phyloP scores from a whole-genome alignment of 2,888 invertebrate genomes.

The Pandemis heparana region DNA sequence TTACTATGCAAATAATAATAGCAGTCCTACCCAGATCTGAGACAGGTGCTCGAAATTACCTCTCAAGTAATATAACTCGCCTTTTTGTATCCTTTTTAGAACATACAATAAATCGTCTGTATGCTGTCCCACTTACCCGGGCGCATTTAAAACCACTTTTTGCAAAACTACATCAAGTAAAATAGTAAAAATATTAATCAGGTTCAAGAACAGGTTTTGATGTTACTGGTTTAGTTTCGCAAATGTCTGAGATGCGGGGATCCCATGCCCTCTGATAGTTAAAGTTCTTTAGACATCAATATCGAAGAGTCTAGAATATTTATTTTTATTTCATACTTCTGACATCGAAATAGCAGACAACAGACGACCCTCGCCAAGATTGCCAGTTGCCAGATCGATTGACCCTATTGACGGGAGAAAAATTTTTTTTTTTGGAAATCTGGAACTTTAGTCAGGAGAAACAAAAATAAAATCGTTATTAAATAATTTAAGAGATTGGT shows the following conservation, averaged over 20 bases:
- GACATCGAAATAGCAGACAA: neutral
- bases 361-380: no score
- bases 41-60: neutral
- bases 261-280: neutral
- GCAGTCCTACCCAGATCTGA: neutral
- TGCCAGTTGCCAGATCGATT: no score
- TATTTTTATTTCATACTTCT: neutral
- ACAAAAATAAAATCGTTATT: no score
- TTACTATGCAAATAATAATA: neutral
- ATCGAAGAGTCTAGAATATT: no score
- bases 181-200: conserved; percentile 11
- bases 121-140: conserved; percentile 17
- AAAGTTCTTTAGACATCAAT: neutral
- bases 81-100: conserved; percentile 10
- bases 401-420: no score
- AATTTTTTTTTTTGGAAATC: no score
- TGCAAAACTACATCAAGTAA: conserved; percentile 5
- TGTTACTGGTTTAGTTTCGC: neutral
- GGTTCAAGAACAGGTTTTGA: conserved; percentile 1
- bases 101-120: conserved; percentile 26
- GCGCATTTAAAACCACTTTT: conserved; percentile 30
- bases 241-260: neutral
- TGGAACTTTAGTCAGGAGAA: no score
- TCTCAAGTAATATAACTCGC: neutral
- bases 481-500: no score